Conservation (phyloP, 2,888 invertebrate species). For the Camponotus fellah region DNA sequence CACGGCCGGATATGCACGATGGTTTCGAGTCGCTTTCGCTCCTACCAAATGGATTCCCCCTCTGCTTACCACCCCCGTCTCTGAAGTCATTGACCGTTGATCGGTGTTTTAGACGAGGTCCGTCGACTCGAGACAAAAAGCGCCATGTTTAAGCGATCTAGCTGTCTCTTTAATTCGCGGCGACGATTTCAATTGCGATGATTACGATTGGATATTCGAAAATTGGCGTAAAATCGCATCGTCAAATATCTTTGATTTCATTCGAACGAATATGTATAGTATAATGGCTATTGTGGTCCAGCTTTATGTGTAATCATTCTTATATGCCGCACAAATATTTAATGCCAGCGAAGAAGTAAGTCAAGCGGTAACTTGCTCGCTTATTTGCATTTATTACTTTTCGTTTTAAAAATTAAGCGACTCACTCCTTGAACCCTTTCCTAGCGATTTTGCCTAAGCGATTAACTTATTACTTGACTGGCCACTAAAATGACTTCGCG, state of each 20-base stretch:
- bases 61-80: constrained; percentile 45
- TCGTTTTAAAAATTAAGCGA: constrained; percentile 29
- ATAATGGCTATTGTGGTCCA: constrained; percentile 13
- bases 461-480: constrained; percentile 44
- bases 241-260: neutral
- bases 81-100: constrained; percentile 75
- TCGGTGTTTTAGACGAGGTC: constrained; percentile 48
- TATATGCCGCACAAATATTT: constrained; percentile 30
- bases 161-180: neutral
- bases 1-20: constrained; percentile 81
- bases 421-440: constrained; percentile 31
- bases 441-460: constrained; percentile 2
- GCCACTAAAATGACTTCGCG: constrained; percentile 38
- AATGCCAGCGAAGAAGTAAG: constrained; percentile 11
- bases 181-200: neutral
- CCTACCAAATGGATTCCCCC: constrained; percentile 71
- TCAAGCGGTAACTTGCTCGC: constrained; percentile 13
- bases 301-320: constrained; percentile 39
- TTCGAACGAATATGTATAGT: neutral
- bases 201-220: neutral
- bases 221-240: neutral
- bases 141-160: neutral
- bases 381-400: constrained; percentile 45
- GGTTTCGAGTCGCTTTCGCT: constrained; percentile 79
- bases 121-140: constrained; percentile 19